phyloP scores from a whole-genome alignment of 2,797 vertebrate genomes.

The Pyrocephalus nanus region DNA sequence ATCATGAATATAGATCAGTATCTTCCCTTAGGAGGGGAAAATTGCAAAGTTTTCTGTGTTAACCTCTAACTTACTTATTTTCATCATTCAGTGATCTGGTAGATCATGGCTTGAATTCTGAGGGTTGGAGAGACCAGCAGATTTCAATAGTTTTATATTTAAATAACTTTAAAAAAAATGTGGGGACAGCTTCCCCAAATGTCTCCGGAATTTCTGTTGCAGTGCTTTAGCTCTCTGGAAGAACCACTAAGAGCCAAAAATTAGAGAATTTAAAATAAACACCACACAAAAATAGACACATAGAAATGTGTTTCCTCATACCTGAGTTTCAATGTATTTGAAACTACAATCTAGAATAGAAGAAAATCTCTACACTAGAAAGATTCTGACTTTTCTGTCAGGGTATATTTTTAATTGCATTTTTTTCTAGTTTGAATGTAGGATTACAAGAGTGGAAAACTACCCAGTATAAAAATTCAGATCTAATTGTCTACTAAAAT shows the following conservation, averaged over 20 bases:
- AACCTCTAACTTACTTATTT: slow-evolving; percentile 2
- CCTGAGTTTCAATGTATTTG: not conserved
- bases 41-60: slow-evolving; percentile 2
- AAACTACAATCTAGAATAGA: not conserved
- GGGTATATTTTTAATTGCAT: not conserved
- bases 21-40: not conserved
- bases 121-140: not conserved
- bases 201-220: not conserved
- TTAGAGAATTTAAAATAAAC: not conserved
- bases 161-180: not conserved
- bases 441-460: not conserved
- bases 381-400: not conserved
- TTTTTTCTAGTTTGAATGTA: not conserved
- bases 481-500: not conserved
- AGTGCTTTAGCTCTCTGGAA: not conserved
- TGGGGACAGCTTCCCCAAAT: not conserved
- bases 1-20: slow-evolving; percentile 25
- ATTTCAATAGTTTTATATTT: not conserved
- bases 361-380: not conserved
- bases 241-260: not conserved
- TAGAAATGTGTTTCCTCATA: not conserved
- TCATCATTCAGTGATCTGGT: not conserved
- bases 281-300: not conserved
- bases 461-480: not conserved
- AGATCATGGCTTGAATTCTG: not conserved